These are phyloP conservation scores for Acleris holmiana DNA, from an alignment of 2,888 invertebrate species.

Conservation along the genomic window DNA sequence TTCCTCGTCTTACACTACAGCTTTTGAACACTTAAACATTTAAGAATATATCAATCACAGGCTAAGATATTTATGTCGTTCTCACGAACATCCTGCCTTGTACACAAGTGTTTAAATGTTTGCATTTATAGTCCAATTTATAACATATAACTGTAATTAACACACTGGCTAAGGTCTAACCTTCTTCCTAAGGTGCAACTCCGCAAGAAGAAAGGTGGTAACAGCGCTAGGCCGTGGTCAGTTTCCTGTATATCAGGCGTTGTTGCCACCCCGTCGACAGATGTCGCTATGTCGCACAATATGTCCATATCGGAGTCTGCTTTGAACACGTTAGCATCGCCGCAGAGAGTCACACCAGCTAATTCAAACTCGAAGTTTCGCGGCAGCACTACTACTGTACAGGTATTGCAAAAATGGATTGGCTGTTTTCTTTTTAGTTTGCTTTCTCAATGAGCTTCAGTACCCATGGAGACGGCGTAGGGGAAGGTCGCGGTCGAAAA, in stretches of 20 bases:
- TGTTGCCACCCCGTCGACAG: slow-evolving; percentile 68
- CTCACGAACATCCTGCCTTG: no score
- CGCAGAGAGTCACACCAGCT: slow-evolving; percentile 72
- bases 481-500: no score
- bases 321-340: slow-evolving; percentile 88
- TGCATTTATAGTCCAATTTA: not conserved
- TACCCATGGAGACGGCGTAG: no score
- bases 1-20: no score
- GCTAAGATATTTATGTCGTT: no score
- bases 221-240: slow-evolving; percentile 91
- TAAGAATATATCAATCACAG: not conserved
- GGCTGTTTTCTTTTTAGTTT: not conserved
- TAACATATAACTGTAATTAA: slow-evolving; percentile 19
- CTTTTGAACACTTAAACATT: no score
- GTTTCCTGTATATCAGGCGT: slow-evolving; percentile 89
- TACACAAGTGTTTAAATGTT: no score
- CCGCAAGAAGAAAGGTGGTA: slow-evolving; percentile 84
- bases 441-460: no score
- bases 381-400: slow-evolving; percentile 79
- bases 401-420: slow-evolving; percentile 56
- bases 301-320: slow-evolving; percentile 96
- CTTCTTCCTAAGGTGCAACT: slow-evolving; percentile 83
- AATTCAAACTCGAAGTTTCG: slow-evolving; percentile 73
- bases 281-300: slow-evolving; percentile 79
- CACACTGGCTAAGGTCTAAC: slow-evolving; percentile 45